Evolutionary conservation across 2,113 vertebrate genomes (phyloP), one percentile per base, ranked within the genome.

Genomic region (Patagioenas fasciata): DNA sequence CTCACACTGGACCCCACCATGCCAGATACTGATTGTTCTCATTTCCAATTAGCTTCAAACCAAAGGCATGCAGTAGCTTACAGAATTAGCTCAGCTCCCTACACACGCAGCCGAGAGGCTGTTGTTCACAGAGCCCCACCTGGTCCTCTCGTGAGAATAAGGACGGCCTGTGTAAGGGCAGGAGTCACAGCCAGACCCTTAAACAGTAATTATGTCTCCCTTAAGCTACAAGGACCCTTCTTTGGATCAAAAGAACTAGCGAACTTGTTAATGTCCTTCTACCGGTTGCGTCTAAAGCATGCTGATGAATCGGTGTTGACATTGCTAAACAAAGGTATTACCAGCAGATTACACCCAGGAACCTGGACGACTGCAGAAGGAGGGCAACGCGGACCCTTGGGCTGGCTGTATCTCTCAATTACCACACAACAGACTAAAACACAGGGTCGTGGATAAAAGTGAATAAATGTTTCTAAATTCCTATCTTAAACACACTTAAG

Each of bases 381-480:
- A 98, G 94, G 95, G 95, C 97, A 96, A 57, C 10, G 31, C 47
- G 96, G 98, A 98, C 96, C 97, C 97, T 75, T 84, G 95, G 97
- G 97, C 97, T 94, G 42, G 95, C 95, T 97, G 96, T 96, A 89
- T 95, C 96, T 97, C 98, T 98, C 98, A 99, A 98, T 99, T 99
- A 99, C 97, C 85, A 97, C 97, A 96, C 97, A 97, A 97, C 98
- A 97, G 95, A 96, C 97, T 95, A 96, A 97, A 97, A 96, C 82
- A 96, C 86, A 77, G 85, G 98, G 98, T 98, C 98, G 98, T 85
- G 84, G 98, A 98, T 98, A 97, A 98, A 98, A 98, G 97, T 96
- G 98, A 98, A 98, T 98, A 98, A 98, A 98, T 98, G 98, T 98
- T 98, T 98, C 97, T 98, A 98, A 98, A 99, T 98, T 98, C 98